These are phyloP conservation scores for Gallinago nigripennis DNA, from an alignment of 2,797 vertebrate genomes.

Conservation along the genomic window DNA sequence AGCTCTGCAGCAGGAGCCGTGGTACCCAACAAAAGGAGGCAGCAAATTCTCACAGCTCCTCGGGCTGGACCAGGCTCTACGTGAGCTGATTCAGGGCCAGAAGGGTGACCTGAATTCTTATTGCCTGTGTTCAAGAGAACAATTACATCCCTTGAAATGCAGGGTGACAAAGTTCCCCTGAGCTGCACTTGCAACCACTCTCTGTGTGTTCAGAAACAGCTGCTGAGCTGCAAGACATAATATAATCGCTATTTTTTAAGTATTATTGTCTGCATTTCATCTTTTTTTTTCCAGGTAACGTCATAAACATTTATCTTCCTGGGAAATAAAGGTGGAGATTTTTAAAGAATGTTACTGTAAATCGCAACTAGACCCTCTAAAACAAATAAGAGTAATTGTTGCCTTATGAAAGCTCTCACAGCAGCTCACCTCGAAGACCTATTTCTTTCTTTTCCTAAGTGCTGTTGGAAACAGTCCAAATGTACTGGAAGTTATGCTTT, in stretches of 20 bases:
- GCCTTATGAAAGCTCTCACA: neutral
- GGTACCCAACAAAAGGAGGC: neutral
- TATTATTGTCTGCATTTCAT: neutral
- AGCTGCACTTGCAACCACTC: neutral
- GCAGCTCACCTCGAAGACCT: neutral
- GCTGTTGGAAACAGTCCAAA: neutral
- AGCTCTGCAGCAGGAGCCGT: neutral
- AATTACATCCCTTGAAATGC: neutral
- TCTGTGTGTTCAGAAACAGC: neutral
- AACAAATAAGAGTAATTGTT: neutral
- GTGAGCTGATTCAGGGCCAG: neutral
- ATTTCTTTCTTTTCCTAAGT: neutral
- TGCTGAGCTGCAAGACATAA: neutral
- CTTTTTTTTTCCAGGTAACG: constrained; percentile 2
- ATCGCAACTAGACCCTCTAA: neutral
- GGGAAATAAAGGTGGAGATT: neutral
- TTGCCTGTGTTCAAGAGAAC: neutral
- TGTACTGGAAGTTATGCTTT: neutral
- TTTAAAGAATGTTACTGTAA: neutral
- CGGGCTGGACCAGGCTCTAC: neutral
- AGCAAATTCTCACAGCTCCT: neutral
- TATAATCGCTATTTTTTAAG: neutral
- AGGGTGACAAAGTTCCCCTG: neutral
- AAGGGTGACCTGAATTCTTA: neutral
- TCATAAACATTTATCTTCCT: neutral